phyloP scores from a whole-genome alignment of 2,113 vertebrate genomes.

The Tragelaphus scriptus region DNA sequence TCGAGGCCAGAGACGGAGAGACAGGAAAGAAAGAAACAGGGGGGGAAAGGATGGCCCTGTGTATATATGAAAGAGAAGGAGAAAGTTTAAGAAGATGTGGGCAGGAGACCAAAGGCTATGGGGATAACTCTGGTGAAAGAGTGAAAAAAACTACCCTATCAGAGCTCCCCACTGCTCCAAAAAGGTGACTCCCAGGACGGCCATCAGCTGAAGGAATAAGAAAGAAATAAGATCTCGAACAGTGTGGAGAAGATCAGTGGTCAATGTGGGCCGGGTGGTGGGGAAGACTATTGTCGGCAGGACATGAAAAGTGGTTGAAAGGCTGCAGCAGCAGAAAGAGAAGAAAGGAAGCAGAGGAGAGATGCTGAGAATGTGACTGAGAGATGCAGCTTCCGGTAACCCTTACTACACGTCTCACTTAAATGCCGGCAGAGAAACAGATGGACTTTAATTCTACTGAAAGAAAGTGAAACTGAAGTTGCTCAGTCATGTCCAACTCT shows the following conservation, averaged over 20 bases:
- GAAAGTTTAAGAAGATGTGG: too few relatives aligned
- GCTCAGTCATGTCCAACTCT: neutral
- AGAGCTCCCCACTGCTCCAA: fast-evolving
- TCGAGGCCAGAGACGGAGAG: neutral
- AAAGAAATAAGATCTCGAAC: neutral
- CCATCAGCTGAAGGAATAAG: neutral
- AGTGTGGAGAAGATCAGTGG: neutral
- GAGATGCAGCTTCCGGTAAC: neutral
- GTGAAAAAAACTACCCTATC: fast-evolving
- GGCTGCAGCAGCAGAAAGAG: too few relatives aligned
- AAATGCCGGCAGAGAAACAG: neutral
- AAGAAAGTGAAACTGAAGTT: neutral
- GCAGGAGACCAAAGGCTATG: too few relatives aligned
- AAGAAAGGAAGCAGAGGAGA: neutral
- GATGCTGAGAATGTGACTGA: neutral
- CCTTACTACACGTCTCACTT: neutral
- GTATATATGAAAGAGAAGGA: neutral
- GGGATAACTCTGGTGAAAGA: fast-evolving
- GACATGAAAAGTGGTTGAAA: neutral
- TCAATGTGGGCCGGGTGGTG: fast-evolving
- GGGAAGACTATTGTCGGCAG: fast-evolving
- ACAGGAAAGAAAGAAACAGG: neutral
- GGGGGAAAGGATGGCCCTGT: neutral
- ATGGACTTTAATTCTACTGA: neutral
- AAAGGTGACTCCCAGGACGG: neutral